Base-by-base conservation (phyloP, 2,113 vertebrate species). In the Pardalotus punctatus region DNA sequence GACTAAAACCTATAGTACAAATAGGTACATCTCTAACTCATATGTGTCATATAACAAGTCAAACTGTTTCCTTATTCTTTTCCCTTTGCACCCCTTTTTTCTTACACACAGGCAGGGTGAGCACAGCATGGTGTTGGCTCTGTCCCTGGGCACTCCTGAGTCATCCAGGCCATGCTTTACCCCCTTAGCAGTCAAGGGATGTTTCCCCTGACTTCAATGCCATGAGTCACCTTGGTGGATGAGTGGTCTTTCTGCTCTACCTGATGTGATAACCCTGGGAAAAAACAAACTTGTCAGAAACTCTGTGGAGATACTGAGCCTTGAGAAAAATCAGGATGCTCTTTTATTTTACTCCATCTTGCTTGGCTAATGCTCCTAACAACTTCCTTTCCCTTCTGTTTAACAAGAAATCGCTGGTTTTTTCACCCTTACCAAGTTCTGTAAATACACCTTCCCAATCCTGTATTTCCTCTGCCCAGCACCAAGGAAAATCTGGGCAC, bases 141-240 rank as follows among this genome's bases (percentile, higher is more conserved):
- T 87, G 87, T 71, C 73, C 90, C 88, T 47, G 76, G 89, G 92
- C 96, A 86, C 19, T 67, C 91, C 95, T 96, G 95, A 97, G 85
- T 98, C 97, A 96, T 78, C 89, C 73, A 92, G 60, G 53, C 79
- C 65, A 9, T 14, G 70, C 57, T 81, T 64, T 67, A 43, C 60
- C 83, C 83, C 93, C 82, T 93, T 62, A 50, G 92, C 86, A 96
- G 82, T 66, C 93, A 82, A 81, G 47, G 62, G 50, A 95, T 91
- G 94, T 93, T 84, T 91, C 72, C 71, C 53, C 88, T 81, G 76
- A 66, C 93, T 82, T 66, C 5, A 8, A 22, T 69, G 58, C 78
- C 87, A 10, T 78, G 81, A 91, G 62, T 90, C 89, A 96, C 48
- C 36, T 38, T 76, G 57, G 70, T 74, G 81, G 50, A 51, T 58